phyloP scores from a whole-genome alignment of 2,888 invertebrate species.

The Harmothoe impar region DNA sequence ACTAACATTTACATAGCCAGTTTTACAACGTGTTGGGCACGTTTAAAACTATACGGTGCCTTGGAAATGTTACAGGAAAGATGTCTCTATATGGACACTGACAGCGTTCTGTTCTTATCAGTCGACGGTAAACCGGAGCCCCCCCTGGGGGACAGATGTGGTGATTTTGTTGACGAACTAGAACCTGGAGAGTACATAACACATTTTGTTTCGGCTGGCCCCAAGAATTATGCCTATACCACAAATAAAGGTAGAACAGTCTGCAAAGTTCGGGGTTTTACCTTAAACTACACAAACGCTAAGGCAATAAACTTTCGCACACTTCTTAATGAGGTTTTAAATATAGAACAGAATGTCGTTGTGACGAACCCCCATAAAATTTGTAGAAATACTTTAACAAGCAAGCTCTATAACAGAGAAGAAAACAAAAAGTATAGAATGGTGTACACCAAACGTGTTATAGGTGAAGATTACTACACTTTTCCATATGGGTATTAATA shows the following conservation, averaged over 20 bases:
- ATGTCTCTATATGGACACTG: constrained; percentile 52
- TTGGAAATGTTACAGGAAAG: constrained; percentile 72
- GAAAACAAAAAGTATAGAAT: background rate
- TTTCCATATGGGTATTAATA: constrained; percentile 23
- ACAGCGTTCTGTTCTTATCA: background rate
- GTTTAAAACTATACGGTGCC: constrained; percentile 66
- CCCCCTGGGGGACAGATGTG: background rate
- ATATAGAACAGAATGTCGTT: no score
- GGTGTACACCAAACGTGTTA: constrained; percentile 31
- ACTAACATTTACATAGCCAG: constrained; percentile 40
- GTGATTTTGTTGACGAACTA: constrained; percentile 28
- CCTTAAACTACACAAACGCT: background rate
- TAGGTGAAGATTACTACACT: background rate
- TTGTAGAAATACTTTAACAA: no score
- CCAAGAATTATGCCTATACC: background rate
- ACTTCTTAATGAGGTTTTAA: no score
- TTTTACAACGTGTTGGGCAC: constrained; percentile 44
- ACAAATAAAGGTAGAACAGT: background rate
- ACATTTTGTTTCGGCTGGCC: background rate
- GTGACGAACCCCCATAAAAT: no score
- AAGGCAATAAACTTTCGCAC: background rate
- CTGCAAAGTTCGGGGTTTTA: background rate
- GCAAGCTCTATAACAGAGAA: background rate
- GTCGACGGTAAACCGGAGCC: background rate
- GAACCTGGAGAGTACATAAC: constrained; percentile 79